Base-by-base conservation (phyloP, 2,888 invertebrate genomes). In the Ecdyonurus torrentis region DNA sequence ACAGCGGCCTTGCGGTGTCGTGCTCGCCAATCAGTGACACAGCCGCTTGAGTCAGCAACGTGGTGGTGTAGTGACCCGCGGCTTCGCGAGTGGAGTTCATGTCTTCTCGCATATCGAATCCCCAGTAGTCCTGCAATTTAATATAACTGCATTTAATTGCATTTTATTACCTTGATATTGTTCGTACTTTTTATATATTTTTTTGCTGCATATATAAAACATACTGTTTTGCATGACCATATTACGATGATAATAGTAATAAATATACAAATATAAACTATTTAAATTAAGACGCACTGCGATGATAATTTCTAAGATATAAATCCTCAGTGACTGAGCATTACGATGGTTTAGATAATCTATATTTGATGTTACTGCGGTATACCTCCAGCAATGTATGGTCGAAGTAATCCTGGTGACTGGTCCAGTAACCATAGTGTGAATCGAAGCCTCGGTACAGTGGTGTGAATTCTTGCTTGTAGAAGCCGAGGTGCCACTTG, bases 401-500 rank as follows among this genome's bases (percentile, higher is more conserved):
- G 64, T 81, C 80, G 71, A 85, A 90, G 72, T 90, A 91, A 72
- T 90, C 89, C 60, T 85, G 79, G 66, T 80, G 83, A 0, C 89
- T 89, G 60, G 85, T 85, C 75, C 85, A 84, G 75, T 85, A 88
- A 15, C 91, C 91, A 69, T 86, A 85, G 72, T 89, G 88, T 3
- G 84, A 80, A 70, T 90, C 86, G 71, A 91, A 92, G 2, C 91
- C 91, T 62, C 91, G 79, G 63, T 78, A 79, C 1, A 82, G 82
- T 0, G 91, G 91, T 1, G 87, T 81, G 72, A 83, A 89, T 68
- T 83, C 83, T 62, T 79, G 78, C 63, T 79, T 78, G 66, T 83
- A 85, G 77, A 85, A 89, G 1, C 94, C 94, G 64, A 94, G 80
- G 72, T 89, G 87, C 94, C 94, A 95, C 77, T 95, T 95, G 23